phyloP scores from a whole-genome alignment of 2,113 vertebrate genomes.

The Sphyrna mokarran region DNA sequence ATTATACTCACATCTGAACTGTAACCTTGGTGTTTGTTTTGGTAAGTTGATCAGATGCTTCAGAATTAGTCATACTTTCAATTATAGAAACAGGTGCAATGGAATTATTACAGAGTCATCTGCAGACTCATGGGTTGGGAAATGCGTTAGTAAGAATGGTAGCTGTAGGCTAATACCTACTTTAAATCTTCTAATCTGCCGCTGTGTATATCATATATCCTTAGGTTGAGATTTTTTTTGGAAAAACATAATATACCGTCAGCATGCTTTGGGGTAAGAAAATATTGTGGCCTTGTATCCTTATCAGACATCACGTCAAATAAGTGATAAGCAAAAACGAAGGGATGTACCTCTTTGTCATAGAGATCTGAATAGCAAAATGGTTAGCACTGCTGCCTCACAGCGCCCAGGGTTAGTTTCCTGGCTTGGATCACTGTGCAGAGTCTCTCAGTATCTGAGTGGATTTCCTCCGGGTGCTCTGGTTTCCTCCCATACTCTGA shows the following conservation, averaged over 20 bases:
- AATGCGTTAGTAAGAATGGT: too few relatives aligned
- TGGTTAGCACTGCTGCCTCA: too few relatives aligned
- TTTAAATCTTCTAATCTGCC: not conserved
- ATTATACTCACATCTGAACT: not conserved
- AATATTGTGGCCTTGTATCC: not conserved
- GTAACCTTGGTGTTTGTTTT: not conserved
- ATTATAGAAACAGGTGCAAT: conserved; percentile 14
- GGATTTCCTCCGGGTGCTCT: too few relatives aligned
- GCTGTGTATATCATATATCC: not conserved
- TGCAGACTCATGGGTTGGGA: conserved; percentile 3
- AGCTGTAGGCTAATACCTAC: not conserved
- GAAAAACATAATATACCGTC: not conserved
- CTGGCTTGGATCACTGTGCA: too few relatives aligned
- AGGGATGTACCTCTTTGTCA: too few relatives aligned
- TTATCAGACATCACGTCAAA: not conserved
- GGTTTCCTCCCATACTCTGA: too few relatives aligned
- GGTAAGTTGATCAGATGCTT: not conserved
- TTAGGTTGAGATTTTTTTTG: not conserved
- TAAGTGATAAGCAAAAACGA: too few relatives aligned
- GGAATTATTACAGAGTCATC: not conserved
- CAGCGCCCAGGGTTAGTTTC: too few relatives aligned
- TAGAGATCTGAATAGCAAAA: too few relatives aligned
- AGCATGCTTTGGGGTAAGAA: not conserved
- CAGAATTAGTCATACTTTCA: conserved; percentile 8
- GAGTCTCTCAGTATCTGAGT: too few relatives aligned